Conservation (phyloP, 2,113 vertebrate genomes). For the Esox niger region DNA sequence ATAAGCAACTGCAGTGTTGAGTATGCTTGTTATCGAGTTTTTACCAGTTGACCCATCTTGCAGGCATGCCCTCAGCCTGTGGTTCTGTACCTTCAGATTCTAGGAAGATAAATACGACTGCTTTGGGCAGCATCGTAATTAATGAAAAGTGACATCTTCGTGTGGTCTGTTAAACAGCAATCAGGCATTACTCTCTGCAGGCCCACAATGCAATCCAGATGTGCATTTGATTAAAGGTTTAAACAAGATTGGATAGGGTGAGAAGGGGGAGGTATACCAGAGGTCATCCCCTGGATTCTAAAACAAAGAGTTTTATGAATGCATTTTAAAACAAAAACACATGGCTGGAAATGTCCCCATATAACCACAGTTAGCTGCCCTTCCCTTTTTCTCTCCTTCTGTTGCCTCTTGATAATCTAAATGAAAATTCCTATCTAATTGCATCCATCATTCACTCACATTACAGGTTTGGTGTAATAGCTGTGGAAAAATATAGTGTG, state of each 20-base stretch:
- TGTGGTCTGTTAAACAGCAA: conserved; percentile 68
- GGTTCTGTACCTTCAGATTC: conserved; percentile 35
- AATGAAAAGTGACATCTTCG: conserved; percentile 73
- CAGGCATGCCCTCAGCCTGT: conserved; percentile 29
- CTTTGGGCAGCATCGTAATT: conserved; percentile 67
- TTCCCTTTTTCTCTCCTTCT: background rate
- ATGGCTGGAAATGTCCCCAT: conserved; percentile 44
- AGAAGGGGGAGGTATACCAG: conserved; percentile 18
- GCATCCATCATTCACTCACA: conserved; percentile 15
- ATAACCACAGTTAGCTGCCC: conserved; percentile 10
- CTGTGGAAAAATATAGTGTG: background rate
- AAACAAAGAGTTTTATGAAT: conserved; percentile 67
- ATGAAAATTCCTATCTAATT: conserved; percentile 21
- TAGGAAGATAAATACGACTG: conserved; percentile 59
- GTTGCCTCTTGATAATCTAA: conserved; percentile 10
- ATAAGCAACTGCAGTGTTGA: too few species aligned
- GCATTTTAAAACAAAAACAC: conserved; percentile 65
- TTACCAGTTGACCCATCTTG: conserved; percentile 27
- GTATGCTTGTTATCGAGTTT: too few species aligned
- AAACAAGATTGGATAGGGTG: conserved; percentile 49
- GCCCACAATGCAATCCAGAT: conserved; percentile 65
- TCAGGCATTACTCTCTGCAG: conserved; percentile 59
- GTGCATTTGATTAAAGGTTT: conserved; percentile 68
- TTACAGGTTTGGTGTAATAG: conserved; percentile 11
- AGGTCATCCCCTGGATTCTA: conserved; percentile 51